phyloP scores from a whole-genome alignment of 2,113 vertebrate genomes.

The Emydura subglobosa region DNA sequence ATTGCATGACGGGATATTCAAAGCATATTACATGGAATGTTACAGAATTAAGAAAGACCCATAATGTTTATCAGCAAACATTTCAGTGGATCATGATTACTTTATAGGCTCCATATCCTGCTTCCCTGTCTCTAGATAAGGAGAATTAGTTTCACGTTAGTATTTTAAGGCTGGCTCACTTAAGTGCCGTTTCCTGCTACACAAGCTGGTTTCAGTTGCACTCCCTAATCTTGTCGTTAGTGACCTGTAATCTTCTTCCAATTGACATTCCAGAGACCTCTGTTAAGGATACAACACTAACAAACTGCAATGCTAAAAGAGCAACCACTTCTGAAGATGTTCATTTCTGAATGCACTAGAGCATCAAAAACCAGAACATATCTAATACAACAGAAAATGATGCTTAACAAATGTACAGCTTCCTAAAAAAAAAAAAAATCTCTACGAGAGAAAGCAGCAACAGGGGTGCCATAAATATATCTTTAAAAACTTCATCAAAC shows the following conservation, averaged over 20 bases:
- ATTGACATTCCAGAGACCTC: neutral
- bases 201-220: neutral
- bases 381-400: neutral
- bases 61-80: neutral
- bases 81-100: neutral
- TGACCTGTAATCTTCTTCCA: neutral
- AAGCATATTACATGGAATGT: neutral
- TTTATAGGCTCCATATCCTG: neutral
- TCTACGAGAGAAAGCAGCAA: neutral
- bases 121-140: neutral
- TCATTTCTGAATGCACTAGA: neutral
- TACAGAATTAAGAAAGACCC: slow-evolving; percentile 2
- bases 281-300: neutral
- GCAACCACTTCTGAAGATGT: rapidly evolving
- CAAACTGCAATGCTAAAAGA: neutral
- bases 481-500: neutral
- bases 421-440: neutral
- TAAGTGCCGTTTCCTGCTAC: neutral
- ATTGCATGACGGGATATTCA: neutral
- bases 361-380: neutral
- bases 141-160: neutral
- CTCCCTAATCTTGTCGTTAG: neutral
- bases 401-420: neutral
- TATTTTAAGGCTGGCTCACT: neutral
- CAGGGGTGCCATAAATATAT: neutral